A percentile compares a stretch with the other conserved stretches of the same genome.
These are phyloP conservation scores for Oreohelix idahoensis DNA, from an alignment of 1,140 invertebrate species.

Conservation along the genomic window DNA sequence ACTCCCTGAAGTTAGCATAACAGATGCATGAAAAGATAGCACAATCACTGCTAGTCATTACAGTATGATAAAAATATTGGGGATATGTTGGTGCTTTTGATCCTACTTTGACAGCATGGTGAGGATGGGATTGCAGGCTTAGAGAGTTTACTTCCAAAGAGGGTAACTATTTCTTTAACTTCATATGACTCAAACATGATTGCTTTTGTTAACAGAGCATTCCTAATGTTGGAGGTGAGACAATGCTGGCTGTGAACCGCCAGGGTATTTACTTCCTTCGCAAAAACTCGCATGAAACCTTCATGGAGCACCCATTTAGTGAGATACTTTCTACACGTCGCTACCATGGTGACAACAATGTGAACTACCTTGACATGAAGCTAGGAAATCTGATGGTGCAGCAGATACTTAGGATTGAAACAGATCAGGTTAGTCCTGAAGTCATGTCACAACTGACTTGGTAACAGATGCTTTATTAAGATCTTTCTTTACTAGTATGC, in stretches of 20 bases:
- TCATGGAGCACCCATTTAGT: conserved; percentile 92
- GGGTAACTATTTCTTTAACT: no score
- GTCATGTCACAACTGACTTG: no score
- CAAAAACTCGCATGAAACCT: conserved; percentile 90
- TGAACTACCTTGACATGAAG: conserved; percentile 96
- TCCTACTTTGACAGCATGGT: no score
- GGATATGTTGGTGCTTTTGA: no score
- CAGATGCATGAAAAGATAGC: no score
- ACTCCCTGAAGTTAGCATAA: no score
- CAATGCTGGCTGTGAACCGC: conserved; percentile 93
- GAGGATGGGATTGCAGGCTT: no score
- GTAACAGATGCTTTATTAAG: no score
- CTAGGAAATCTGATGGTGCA: conserved; percentile 96
- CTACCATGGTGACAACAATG: conserved; percentile 91
- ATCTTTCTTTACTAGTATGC: no score
- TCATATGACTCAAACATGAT: background rate
- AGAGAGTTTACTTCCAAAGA: no score
- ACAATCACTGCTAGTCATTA: no score
- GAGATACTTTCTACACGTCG: conserved; percentile 97
- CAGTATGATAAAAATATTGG: no score
- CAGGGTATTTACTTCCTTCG: conserved; percentile 95
- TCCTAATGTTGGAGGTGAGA: conserved; percentile 78
- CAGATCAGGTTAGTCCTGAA: conserved; percentile 95
- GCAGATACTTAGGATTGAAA: conserved; percentile 94
- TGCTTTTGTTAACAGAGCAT: conserved; percentile 40